These are phyloP conservation scores for Cremastinae sp. DNA, from an alignment of 2,888 invertebrate species.

Conservation along the genomic window DNA sequence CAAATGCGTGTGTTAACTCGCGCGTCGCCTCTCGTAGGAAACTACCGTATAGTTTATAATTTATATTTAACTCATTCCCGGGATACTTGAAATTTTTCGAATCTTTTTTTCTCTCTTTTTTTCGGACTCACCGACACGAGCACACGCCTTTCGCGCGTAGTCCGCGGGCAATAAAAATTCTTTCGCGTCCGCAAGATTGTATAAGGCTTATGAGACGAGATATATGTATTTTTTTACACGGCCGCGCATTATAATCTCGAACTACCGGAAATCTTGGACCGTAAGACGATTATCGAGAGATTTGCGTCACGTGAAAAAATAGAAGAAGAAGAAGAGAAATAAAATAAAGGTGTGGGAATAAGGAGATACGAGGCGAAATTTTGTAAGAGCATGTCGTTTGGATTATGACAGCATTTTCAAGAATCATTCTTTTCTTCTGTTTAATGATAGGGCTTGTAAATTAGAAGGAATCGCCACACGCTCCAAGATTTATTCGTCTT, in stretches of 20 bases:
- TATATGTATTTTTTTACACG: neutral
- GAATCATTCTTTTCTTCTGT: conserved; percentile 9
- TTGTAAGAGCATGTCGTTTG: no score
- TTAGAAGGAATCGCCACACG: neutral
- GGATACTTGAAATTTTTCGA: conserved; percentile 49
- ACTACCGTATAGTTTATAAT: conserved; percentile 26
- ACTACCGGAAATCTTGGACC: conserved; percentile 42
- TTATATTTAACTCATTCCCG: conserved; percentile 46
- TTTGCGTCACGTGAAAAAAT: conserved; percentile 15
- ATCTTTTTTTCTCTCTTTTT: conserved; percentile 36
- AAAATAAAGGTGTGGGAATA: conserved; percentile 2
- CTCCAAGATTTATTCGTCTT: neutral
- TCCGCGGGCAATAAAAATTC: conserved; percentile 51
- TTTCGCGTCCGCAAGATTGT: conserved; percentile 33
- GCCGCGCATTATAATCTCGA: conserved; percentile 21
- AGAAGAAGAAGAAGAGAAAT: conserved; percentile 4
- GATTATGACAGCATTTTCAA: no score
- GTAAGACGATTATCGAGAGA: conserved; percentile 45
- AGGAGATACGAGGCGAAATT: no score
- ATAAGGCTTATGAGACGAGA: neutral
- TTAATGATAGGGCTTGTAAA: conserved; percentile 48
- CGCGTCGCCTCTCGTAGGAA: conserved; percentile 23
- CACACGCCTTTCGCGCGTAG: conserved; percentile 37
- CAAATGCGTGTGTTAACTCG: no score
- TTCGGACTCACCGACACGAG: conserved; percentile 15